A percentile compares a stretch with the other conserved stretches of the same genome.
Evolutionary conservation across 2,888 invertebrate genomes (phyloP).

Genomic region (Kryphioiulus occultus): DNA sequence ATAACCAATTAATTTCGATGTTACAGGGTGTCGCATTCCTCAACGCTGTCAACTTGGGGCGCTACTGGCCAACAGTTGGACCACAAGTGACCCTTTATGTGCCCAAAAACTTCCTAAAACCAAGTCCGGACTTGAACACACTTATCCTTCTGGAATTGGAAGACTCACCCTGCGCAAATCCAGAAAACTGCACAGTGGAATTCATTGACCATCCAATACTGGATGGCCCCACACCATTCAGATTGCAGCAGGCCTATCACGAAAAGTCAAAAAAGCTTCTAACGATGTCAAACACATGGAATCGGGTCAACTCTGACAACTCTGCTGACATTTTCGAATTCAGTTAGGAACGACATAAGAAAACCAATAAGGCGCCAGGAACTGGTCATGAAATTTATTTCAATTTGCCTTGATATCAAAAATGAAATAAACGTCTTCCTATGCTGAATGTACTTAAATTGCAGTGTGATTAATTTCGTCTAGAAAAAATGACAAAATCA

Average conservation of each 20-base stretch:
- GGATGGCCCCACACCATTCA: neutral
- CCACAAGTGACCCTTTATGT: slow-evolving; percentile 67
- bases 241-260: neutral
- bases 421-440: too few relatives aligned
- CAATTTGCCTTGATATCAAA: too few relatives aligned
- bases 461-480: too few relatives aligned
- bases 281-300: neutral
- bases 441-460: too few relatives aligned
- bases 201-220: slow-evolving; percentile 18
- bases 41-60: slow-evolving; percentile 67
- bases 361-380: too few relatives aligned
- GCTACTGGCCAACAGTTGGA: slow-evolving; percentile 68
- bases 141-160: slow-evolving; percentile 60
- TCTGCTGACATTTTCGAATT: too few relatives aligned
- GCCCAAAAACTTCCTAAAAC: slow-evolving; percentile 57
- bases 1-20: neutral
- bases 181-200: slow-evolving; percentile 10
- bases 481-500: too few relatives aligned
- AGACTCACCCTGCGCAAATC: neutral
- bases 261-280: neutral
- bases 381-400: too few relatives aligned
- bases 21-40: slow-evolving; percentile 65
- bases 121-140: slow-evolving; percentile 59
- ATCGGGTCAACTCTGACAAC: too few relatives aligned
- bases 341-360: too few relatives aligned